A percentile compares a stretch with the other conserved stretches of the same genome.
Evolutionary conservation across 2,888 invertebrate genomes (phyloP).

Genomic region (Anorthoa munda): DNA sequence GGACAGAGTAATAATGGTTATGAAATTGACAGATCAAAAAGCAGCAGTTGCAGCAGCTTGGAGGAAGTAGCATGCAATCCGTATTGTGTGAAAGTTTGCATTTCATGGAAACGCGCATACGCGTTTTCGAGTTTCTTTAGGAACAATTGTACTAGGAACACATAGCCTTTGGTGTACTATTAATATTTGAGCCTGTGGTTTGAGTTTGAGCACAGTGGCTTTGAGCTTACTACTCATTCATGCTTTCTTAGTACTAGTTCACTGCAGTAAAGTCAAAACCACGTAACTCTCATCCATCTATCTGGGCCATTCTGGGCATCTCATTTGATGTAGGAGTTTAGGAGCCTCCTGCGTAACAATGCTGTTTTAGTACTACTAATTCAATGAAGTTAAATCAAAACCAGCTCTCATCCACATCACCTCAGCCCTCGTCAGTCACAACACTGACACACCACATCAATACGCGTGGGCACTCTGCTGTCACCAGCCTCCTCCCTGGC

Average conservation of each 20-base stretch:
- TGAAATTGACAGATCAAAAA: constrained; percentile 19
- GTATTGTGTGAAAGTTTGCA: constrained; percentile 41
- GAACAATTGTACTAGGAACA: constrained; percentile 63
- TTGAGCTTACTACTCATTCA: constrained; percentile 1
- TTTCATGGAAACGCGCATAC: constrained; percentile 62
- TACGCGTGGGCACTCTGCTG: too few species aligned
- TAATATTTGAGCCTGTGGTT: background rate
- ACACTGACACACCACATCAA: background rate
- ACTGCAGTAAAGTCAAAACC: constrained; percentile 38
- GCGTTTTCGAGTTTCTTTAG: constrained; percentile 71
- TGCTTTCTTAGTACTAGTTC: constrained; percentile 33
- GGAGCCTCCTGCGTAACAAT: constrained; percentile 39
- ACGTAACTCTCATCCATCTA: constrained; percentile 20
- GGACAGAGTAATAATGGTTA: constrained; percentile 15
- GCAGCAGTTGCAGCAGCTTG: background rate
- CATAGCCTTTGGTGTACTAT: constrained; percentile 39
- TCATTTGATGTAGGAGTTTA: background rate
- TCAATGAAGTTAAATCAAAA: constrained; percentile 68
- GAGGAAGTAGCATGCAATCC: background rate
- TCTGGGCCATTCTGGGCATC: background rate
- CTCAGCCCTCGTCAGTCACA: background rate
- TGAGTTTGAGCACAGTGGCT: background rate
- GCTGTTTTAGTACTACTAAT: constrained; percentile 64
- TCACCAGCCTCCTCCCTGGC: background rate
- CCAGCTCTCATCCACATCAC: constrained; percentile 12